These are phyloP conservation scores for Amblyraja radiata DNA, from an alignment of 2,797 vertebrate species.

Conservation along the genomic window DNA sequence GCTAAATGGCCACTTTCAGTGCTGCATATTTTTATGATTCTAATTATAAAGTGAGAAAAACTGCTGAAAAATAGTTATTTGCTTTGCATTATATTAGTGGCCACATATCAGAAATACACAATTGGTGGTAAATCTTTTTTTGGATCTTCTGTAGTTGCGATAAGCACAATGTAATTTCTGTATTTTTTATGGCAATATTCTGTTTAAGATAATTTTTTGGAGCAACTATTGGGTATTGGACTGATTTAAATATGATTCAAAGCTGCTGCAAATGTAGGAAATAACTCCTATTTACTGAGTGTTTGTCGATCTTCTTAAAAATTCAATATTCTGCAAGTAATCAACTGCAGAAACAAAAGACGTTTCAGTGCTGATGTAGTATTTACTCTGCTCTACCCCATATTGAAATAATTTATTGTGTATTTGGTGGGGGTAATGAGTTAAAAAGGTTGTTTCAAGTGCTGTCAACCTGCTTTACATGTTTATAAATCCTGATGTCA, in stretches of 20 bases:
- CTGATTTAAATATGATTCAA: background rate
- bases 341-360: background rate
- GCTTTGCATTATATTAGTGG: background rate
- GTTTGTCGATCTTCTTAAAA: background rate
- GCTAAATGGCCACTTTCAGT: background rate
- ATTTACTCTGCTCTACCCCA: conserved; percentile 11
- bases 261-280: conserved; percentile 16
- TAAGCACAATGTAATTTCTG: background rate
- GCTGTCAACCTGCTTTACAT: conserved; percentile 29
- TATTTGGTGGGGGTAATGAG: background rate
- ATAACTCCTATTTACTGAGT: background rate
- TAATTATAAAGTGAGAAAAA: background rate
- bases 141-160: background rate
- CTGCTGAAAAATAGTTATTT: background rate
- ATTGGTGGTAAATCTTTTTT: background rate
- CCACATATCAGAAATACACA: background rate
- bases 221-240: background rate
- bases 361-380: conserved; percentile 9
- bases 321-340: conserved; percentile 26
- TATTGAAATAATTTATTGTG: background rate
- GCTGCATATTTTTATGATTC: background rate
- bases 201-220: background rate
- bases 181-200: background rate
- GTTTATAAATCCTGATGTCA: conserved; percentile 38
- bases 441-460: conserved; percentile 33